Evolutionary conservation across 1,140 invertebrate species (phyloP), one percentile per base, ranked within the genome.

Genomic region (Cylas formicarius): DNA sequence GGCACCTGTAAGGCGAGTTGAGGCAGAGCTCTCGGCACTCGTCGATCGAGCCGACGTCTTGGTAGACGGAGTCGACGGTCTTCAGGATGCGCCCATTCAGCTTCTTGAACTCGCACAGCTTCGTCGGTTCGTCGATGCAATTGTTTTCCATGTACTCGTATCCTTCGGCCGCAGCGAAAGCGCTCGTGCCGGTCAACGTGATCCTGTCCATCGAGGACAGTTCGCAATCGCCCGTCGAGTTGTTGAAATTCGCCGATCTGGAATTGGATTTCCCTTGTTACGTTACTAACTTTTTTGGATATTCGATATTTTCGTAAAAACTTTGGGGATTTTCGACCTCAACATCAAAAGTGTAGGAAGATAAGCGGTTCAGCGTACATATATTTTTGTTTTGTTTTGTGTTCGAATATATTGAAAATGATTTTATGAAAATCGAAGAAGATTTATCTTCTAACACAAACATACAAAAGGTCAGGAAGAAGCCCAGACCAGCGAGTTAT

Each of bases 51-150:
- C 81, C 81, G 1, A 92, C 82, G 56, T 91, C 87, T 70, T 90
- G 86, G 60, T 89, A 92, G 4, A 94, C 90, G 2, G 88, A 89
- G 58, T 95, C 90, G 2, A 94, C 46, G 0, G 91, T 94, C 67
- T 95, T 94, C 20, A 94, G 67, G 52, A 94, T 93, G 42, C 86
- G 77, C 0, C 88, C 88, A 19, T 75, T 77, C 52, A 92, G 72
- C 55, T 89, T 88, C 62, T 90, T 89, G 69, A 94, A 94, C 62
- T 94, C 89, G 68, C 91, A 95, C 27, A 94, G 69, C 66, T 90
- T 90, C 10, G 86, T 84, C 2, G 88, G 87, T 61, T 90, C 86
- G 52, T 89, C 84, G 7, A 89, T 84, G 63, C 89, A 93, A 65
- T 91, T 88, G 62, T 90, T 90, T 61, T 93, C 88, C 62, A 91